A percentile compares a stretch with the other conserved stretches of the same genome.
Conservation (phyloP, 2,113 vertebrate genomes). For the Crotalus helleri region DNA sequence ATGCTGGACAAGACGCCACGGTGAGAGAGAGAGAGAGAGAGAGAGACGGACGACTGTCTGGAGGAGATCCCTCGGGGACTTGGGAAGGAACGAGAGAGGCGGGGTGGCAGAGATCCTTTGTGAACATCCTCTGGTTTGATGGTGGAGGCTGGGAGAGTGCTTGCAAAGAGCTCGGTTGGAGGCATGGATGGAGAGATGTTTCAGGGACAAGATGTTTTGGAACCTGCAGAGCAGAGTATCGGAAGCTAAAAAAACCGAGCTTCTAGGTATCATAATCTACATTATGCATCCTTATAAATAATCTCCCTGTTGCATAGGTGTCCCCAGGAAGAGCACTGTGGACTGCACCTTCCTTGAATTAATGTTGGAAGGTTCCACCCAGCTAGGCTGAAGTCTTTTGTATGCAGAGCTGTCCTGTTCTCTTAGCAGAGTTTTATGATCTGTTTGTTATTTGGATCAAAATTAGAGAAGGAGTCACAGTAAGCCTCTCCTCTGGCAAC, state of each 20-base stretch:
- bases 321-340: background rate
- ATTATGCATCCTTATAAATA: background rate
- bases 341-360: background rate
- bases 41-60: background rate
- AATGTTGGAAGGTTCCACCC: background rate
- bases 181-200: background rate
- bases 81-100: background rate
- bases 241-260: background rate
- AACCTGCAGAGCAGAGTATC: background rate
- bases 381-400: background rate
- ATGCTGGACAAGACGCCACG: constrained; percentile 71
- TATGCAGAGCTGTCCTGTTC: too few species aligned
- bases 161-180: background rate
- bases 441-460: background rate
- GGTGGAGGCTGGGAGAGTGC: background rate
- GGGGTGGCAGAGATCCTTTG: background rate
- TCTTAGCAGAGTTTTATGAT: background rate
- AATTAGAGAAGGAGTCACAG: background rate
- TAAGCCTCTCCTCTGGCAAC: background rate
- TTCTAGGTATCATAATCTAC: background rate
- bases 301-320: background rate
- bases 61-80: background rate
- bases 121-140: background rate
- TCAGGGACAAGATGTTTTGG: background rate
- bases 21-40: constrained; percentile 49